Conservation (phyloP, 2,113 vertebrate genomes). For the Lampris incognitus region DNA sequence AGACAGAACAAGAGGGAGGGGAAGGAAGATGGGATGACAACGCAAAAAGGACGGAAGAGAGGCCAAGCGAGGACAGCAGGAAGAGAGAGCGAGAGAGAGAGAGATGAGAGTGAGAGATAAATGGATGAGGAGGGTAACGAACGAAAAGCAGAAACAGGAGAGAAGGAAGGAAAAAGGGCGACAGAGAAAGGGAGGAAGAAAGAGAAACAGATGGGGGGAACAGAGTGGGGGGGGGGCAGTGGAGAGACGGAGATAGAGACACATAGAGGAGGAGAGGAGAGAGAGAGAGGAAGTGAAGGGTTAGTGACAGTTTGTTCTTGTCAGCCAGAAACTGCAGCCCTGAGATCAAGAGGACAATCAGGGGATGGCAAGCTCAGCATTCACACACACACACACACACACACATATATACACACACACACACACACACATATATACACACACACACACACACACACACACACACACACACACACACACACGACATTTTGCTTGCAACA, state of each 20-base stretch:
- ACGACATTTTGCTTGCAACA: background rate
- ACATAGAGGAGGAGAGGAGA: background rate
- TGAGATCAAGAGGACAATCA: slow-evolving; percentile 67
- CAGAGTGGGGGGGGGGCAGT: slow-evolving; percentile 56
- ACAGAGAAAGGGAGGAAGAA: background rate
- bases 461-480: background rate
- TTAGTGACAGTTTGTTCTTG: slow-evolving; percentile 78
- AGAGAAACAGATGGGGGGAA: background rate
- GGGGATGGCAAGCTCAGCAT: slow-evolving; percentile 49
- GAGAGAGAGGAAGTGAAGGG: slow-evolving; percentile 63
- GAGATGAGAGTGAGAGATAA: slow-evolving; percentile 10
- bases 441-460: slow-evolving; percentile 24
- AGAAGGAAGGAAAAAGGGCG: background rate
- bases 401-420: slow-evolving; percentile 29
- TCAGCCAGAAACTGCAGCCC: slow-evolving; percentile 65
- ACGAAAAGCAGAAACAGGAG: background rate
- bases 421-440: slow-evolving; percentile 31
- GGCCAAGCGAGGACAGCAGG: background rate
- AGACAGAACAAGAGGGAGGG: background rate
- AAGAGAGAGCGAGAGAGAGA: slow-evolving; percentile 38
- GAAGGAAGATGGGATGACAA: slow-evolving; percentile 69
- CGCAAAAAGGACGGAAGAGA: slow-evolving; percentile 50
- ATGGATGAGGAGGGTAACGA: background rate
- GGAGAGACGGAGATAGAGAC: slow-evolving; percentile 28
- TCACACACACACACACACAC: slow-evolving; percentile 33